Evolutionary conservation across 2,888 invertebrate species (phyloP).

Genomic region (Pomacea canaliculata): DNA sequence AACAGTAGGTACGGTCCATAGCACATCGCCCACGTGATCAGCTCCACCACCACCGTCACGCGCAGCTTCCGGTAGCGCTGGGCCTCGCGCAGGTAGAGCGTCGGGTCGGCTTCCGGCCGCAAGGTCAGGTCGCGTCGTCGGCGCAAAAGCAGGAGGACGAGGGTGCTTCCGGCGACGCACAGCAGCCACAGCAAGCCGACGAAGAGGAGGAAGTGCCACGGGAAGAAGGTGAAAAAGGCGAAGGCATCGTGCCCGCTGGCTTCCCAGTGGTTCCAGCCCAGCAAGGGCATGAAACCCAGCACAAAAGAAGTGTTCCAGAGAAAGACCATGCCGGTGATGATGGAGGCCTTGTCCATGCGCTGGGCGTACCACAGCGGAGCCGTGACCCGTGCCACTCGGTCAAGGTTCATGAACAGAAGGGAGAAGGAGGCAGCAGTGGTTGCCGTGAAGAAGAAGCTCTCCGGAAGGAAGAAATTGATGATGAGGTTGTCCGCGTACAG

Average conservation of each 20-base stretch:
- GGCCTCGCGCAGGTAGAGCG: slow-evolving; percentile 38
- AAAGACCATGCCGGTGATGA: slow-evolving; percentile 53
- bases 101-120: slow-evolving; percentile 23
- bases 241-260: slow-evolving; percentile 27
- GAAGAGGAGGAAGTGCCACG: slow-evolving; percentile 42
- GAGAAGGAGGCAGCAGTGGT: slow-evolving; percentile 50
- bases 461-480: slow-evolving; percentile 62
- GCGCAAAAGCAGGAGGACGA: slow-evolving; percentile 34
- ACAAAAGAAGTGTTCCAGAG: slow-evolving; percentile 62
- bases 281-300: slow-evolving; percentile 59
- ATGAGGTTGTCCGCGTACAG: slow-evolving; percentile 36
- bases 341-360: slow-evolving; percentile 54
- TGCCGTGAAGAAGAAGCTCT: slow-evolving; percentile 57
- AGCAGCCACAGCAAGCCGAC: slow-evolving; percentile 39
- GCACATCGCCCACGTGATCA: slow-evolving; percentile 42
- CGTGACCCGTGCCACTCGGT: slow-evolving; percentile 50
- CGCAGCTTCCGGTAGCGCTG: slow-evolving; percentile 43
- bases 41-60: slow-evolving; percentile 43
- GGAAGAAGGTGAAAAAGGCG: slow-evolving; percentile 47
- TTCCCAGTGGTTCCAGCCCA: slow-evolving; percentile 47
- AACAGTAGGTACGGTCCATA: slow-evolving; percentile 52
- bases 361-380: slow-evolving; percentile 41
- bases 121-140: slow-evolving; percentile 25
- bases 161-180: slow-evolving; percentile 37
- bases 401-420: slow-evolving; percentile 51